Base-by-base conservation (phyloP, 1,140 invertebrate species). In the Eriocheir sinensis region DNA sequence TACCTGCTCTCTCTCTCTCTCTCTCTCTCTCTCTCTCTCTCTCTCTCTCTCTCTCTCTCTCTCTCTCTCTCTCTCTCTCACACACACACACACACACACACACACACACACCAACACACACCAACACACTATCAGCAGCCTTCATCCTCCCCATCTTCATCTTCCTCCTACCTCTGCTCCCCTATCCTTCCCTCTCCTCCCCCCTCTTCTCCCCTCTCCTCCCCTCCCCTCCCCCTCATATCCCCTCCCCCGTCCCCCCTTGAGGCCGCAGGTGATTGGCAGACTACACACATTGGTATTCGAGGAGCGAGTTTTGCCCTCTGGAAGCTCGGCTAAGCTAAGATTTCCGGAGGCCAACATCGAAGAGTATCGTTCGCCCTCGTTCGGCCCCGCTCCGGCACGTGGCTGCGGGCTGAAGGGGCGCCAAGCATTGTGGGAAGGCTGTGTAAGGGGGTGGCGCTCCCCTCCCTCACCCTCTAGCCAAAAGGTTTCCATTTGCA, bases 201-300 rank as follows among this genome's bases (percentile, higher is more conserved):
- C 21, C 53, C 21, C 9, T 2, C 53, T 72, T 72, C 53, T 72
- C 53, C n/a, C n/a, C n/a, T 21, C 21, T 21, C 53, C 6, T 72
- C 53, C 53, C 27, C 6, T 21, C 21, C 53, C 53, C 27, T 0
- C 27, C 60, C 4, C 60, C 8, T n/a, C 60, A 21, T n/a, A 2
- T 1, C 21, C 21, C 60, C 60, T 8, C n/a, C 60, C 60, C 60
- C 27, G 6, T 12, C 27, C 60, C 60, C n/a, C 60, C 60, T 72
- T 1, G 12, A 72, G 60, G 60, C 60, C 60, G 60, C 60, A 72
- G 60, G 60, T 72, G 60, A 72, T 72, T 72, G 60, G 60, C 60
- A 72, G 60, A 72, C 60, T 72, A 72, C 60, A 72, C n/a, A n/a
- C 60, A 72, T 72, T 72, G 60, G 60, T 72, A 72, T 72, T 72